These are phyloP conservation scores for Umimayanthus chanpuru DNA, from an alignment of 92 coral and sea anemone genomes.

Conservation along the genomic window DNA sequence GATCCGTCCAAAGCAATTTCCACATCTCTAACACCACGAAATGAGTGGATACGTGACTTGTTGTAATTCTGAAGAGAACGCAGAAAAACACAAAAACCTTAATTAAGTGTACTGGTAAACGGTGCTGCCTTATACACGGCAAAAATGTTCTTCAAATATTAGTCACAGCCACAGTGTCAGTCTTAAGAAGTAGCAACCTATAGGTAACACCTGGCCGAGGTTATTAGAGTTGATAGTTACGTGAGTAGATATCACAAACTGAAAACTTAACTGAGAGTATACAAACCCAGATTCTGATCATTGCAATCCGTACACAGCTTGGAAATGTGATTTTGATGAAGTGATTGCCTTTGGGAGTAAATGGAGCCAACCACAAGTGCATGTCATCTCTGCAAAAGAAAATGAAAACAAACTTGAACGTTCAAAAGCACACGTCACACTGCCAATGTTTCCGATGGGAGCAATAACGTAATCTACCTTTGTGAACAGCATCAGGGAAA, in stretches of 20 bases:
- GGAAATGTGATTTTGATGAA: conserved; percentile 73
- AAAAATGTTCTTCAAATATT: background rate
- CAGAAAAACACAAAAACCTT: background rate
- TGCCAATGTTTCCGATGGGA: background rate
- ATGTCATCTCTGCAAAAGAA: conserved; percentile 81
- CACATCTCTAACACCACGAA: conserved; percentile 91
- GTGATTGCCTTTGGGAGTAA: conserved; percentile 75
- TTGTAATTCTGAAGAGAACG: conserved; percentile 80
- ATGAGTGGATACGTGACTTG: conserved; percentile 97
- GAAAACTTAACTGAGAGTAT: too few species aligned
- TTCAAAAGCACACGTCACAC: background rate
- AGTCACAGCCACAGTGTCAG: background rate
- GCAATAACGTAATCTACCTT: background rate
- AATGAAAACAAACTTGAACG: background rate
- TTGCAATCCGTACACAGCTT: conserved; percentile 74
- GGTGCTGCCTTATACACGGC: background rate
- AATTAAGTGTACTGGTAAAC: background rate
- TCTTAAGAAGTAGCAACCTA: too few species aligned
- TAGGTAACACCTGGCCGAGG: too few species aligned
- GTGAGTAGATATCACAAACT: too few species aligned
- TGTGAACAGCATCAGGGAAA: background rate
- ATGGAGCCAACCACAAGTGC: conserved; percentile 99
- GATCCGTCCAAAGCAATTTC: conserved; percentile 84
- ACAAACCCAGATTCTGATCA: conserved; percentile 97
- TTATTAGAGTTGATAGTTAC: too few species aligned